Conservation (phyloP, 2,113 vertebrate species). For the Vombatus ursinus region DNA sequence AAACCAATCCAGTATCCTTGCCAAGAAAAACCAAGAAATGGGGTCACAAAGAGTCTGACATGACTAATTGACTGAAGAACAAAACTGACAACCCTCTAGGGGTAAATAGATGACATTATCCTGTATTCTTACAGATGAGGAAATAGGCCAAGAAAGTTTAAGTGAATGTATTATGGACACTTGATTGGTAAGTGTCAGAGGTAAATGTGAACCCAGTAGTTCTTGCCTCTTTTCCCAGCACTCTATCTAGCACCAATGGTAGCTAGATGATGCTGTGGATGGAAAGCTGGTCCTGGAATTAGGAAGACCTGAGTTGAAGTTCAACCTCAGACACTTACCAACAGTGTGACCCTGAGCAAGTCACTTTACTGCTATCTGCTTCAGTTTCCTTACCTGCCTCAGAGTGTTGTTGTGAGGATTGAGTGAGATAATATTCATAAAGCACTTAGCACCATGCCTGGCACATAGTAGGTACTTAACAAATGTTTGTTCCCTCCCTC, state of each 20-base stretch:
- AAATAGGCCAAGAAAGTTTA: background rate
- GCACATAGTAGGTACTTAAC: background rate
- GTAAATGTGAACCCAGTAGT: background rate
- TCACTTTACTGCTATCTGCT: background rate
- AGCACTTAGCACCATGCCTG: background rate
- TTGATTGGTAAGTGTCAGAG: background rate
- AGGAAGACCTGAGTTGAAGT: background rate
- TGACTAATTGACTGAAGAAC: background rate
- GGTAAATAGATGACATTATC: background rate
- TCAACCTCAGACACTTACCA: background rate
- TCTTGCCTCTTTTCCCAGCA: background rate
- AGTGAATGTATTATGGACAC: background rate
- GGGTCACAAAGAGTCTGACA: background rate
- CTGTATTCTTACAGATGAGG: background rate
- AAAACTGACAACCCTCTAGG: background rate
- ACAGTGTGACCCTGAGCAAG: background rate
- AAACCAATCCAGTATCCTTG: background rate
- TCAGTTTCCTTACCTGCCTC: slow-evolving; percentile 4
- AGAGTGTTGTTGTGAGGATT: background rate
- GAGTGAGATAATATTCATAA: background rate
- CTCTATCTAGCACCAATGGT: background rate
- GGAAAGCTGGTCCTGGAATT: background rate
- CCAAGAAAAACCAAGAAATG: background rate
- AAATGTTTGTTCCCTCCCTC: background rate
- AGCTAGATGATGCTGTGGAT: background rate